These are phyloP conservation scores for Drosophila seguyi DNA, from an alignment of 1,140 invertebrate species.

Conservation along the genomic window DNA sequence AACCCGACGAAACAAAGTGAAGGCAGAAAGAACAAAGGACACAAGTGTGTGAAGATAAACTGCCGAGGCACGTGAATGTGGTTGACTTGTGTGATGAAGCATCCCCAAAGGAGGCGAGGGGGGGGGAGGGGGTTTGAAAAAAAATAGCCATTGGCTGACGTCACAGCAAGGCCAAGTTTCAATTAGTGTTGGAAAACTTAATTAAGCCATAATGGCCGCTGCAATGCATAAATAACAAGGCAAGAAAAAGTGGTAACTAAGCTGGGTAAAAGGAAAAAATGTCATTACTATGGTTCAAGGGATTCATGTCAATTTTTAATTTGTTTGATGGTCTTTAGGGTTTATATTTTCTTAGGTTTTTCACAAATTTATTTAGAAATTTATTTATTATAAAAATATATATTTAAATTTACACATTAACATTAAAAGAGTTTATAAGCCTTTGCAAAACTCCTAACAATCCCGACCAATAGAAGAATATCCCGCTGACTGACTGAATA, in stretches of 20 bases:
- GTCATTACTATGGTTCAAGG: no score
- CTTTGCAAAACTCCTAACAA: neutral
- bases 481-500: conserved; percentile 4
- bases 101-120: neutral
- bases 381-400: no score
- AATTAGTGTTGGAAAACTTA: conserved; percentile 77
- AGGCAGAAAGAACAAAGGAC: conserved; percentile 64
- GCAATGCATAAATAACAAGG: conserved; percentile 67
- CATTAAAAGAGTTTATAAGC: neutral
- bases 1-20: conserved; percentile 27
- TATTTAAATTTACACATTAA: no score
- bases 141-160: neutral
- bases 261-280: neutral
- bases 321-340: neutral
- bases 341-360: neutral
- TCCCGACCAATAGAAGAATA: conserved; percentile 20
- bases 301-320: neutral
- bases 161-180: conserved; percentile 57
- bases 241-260: neutral
- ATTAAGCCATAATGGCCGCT: conserved; percentile 68
- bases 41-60: conserved; percentile 73
- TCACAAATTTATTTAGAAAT: neutral
- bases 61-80: conserved; percentile 56
- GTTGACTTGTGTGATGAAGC: conserved; percentile 11
- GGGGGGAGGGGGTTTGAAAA: neutral